Conservation (phyloP, 2,797 vertebrate species). For the Prionace glauca region DNA sequence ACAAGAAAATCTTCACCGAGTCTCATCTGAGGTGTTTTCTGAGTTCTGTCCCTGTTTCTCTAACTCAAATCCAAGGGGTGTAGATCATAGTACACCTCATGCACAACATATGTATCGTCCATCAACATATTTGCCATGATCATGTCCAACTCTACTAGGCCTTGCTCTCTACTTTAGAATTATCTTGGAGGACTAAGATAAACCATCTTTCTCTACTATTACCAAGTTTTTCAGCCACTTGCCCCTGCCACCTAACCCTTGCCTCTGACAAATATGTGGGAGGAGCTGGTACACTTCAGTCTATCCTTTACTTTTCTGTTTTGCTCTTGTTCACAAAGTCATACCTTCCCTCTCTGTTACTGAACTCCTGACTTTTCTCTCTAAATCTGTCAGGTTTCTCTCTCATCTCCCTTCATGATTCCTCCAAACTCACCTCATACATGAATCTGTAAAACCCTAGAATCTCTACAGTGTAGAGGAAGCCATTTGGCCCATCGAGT, state of each 20-base stretch:
- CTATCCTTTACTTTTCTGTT: neutral
- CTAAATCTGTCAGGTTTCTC: neutral
- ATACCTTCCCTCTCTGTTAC: neutral
- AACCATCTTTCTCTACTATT: neutral
- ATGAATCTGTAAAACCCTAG: neutral
- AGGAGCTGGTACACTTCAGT: neutral
- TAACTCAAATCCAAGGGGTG: neutral
- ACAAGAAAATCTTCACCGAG: neutral
- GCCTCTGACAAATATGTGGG: too few relatives aligned
- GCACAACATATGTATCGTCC: neutral
- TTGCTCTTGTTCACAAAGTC: neutral
- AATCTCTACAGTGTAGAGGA: too few relatives aligned
- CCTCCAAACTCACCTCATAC: neutral
- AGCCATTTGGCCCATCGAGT: too few relatives aligned
- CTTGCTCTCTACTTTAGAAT: neutral
- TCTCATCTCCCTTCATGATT: neutral
- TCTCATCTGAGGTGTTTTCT: neutral
- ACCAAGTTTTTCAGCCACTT: neutral
- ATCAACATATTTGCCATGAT: neutral
- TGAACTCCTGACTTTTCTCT: neutral
- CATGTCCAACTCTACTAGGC: neutral
- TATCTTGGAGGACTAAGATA: neutral
- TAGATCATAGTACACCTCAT: neutral
- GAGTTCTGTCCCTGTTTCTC: neutral
- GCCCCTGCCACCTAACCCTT: too few relatives aligned